Base-by-base conservation (phyloP, 2,888 invertebrate genomes). In the Drosophila meridionalis region DNA sequence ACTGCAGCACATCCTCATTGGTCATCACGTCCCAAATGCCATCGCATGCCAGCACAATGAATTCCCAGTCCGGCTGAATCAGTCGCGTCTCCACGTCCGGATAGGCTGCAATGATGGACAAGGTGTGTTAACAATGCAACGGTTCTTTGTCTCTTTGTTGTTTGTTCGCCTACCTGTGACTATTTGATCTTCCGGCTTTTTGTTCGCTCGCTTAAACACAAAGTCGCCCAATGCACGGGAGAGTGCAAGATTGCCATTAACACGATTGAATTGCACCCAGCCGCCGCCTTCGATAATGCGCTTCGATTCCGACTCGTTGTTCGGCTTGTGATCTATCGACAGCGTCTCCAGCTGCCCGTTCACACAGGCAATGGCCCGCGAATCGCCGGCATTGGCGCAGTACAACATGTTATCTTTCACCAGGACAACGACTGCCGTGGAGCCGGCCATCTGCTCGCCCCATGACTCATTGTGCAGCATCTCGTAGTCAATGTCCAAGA, bases 21-120 rank as follows among this genome's bases (percentile, higher is more conserved):
- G 96, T 97, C 94, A 99, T 95, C 32, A 99, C 99, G 93, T 99
- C 99, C 99, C 99, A 99, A 83, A 99, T 99, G 34, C 99, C 99
- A 93, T 99, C 99, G 93, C 99, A 99, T 0, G 99, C 99, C 84
- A 99, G 94, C 43, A 99, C 95, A 64, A 99, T 95, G 92, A 99
- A 99, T 94, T 99, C 99, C 96, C 98, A 98, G 74, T 98, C 97
- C n/a, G 96, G 95, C 48, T 95, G 96, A 77, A 99, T 94, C 69
- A 96, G 95, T 76, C 96, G 95, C 53, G 96, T 95, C 92, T 97
- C 96, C 5, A 99, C 97, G 92, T 99, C 99, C 0, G 99, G 99
- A 91, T 95, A 97, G 0, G 99, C 99, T 98, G 92, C 26, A 62
- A 56, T 34, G 7, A 52, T 36, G 52, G 34, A 56, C 30, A 62